Conservation (phyloP, 2,113 vertebrate species). For the Brachypodius melanocephalos region DNA sequence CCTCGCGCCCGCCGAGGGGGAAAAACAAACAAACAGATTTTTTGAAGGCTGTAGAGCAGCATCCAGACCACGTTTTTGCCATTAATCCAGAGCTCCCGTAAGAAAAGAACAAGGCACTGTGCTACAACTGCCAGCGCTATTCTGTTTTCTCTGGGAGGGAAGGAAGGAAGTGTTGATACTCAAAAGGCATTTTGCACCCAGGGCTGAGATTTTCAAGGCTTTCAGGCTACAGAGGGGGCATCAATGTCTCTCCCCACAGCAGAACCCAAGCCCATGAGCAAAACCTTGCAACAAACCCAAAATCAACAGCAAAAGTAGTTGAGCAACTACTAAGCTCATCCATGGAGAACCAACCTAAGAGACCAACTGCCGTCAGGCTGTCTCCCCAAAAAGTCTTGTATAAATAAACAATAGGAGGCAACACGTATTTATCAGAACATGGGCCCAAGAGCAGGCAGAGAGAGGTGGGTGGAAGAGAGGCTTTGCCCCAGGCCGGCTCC, state of each 20-base stretch:
- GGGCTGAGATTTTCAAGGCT: slow-evolving; percentile 7
- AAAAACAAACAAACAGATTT: neutral
- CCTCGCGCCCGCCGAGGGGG: neutral
- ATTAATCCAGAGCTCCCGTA: neutral
- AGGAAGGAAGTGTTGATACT: neutral
- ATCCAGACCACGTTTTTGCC: neutral
- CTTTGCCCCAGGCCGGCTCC: slow-evolving; percentile 45
- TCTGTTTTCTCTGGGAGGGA: neutral
- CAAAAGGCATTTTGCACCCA: neutral
- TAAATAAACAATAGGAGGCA: slow-evolving; percentile 6
- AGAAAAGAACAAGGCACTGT: neutral
- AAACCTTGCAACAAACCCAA: slow-evolving; percentile 26
- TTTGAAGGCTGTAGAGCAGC: neutral
- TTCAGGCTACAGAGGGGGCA: neutral
- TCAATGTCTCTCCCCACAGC: neutral
- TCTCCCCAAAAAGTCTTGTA: neutral
- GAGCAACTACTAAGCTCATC: slow-evolving; percentile 13
- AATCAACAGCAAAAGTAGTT: slow-evolving; percentile 14
- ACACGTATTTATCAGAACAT: neutral
- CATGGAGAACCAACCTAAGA: neutral
- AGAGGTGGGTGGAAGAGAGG: slow-evolving; percentile 29
- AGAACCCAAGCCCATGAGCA: neutral
- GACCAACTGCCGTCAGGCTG: neutral
- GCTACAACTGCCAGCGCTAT: neutral
- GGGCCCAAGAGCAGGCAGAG: neutral